Conservation (phyloP, 2,113 vertebrate species). For the Quiscalus mexicanus region DNA sequence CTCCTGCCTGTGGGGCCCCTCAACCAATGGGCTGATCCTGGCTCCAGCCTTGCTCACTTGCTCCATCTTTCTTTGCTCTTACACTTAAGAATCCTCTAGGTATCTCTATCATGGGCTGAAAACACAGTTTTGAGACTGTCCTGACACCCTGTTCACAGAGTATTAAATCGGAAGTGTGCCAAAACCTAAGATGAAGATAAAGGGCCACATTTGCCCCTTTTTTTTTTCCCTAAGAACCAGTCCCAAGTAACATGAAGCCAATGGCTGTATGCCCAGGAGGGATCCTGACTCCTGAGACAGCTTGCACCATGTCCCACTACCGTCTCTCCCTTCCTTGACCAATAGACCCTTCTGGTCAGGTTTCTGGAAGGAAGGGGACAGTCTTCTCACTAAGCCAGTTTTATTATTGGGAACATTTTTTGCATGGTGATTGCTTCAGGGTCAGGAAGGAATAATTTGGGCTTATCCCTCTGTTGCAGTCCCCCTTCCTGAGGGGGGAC, state of each 20-base stretch:
- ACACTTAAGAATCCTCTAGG: background rate
- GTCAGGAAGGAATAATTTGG: background rate
- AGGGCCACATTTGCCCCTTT: background rate
- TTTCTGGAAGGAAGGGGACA: background rate
- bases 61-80: background rate
- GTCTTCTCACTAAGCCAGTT: background rate
- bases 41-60: background rate
- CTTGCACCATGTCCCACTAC: rapidly evolving
- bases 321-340: background rate
- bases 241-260: background rate
- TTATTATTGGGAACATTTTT: background rate
- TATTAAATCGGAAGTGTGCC: background rate
- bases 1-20: background rate
- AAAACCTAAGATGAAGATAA: background rate
- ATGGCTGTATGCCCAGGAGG: background rate
- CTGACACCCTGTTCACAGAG: background rate
- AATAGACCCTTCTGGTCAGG: background rate
- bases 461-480: background rate
- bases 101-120: background rate
- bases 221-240: background rate
- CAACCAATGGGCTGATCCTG: rapidly evolving
- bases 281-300: background rate
- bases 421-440: background rate
- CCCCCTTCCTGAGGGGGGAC: background rate
- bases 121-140: background rate